Percentiles rank a stretch among this genome's conserved stretches.
Evolutionary conservation across 2,888 invertebrate species (phyloP).

Genomic region (Chrysina gloriosa): DNA sequence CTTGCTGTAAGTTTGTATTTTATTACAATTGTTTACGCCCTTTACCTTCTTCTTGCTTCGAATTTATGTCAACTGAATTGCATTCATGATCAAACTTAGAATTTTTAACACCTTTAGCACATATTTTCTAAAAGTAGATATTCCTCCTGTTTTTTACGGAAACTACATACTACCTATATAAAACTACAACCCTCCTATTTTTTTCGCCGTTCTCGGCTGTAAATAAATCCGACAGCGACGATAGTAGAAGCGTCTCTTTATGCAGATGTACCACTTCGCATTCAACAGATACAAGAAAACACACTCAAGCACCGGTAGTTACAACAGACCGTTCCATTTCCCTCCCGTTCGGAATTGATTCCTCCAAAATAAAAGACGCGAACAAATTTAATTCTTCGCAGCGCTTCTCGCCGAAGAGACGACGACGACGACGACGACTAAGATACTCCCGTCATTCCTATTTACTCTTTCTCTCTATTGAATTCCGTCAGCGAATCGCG

Average conservation of each 20-base stretch:
- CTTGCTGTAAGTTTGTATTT: no score
- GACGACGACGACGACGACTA: background rate
- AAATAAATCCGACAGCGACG: conserved; percentile 7
- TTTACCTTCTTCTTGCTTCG: no score
- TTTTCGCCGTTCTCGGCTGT: background rate
- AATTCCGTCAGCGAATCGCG: conserved; percentile 10
- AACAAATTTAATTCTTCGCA: conserved; percentile 30
- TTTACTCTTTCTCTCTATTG: background rate
- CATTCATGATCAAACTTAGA: no score
- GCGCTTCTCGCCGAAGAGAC: background rate
- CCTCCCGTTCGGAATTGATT: conserved; percentile 47
- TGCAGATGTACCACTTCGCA: conserved; percentile 26
- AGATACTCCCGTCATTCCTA: background rate
- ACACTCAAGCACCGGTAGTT: conserved; percentile 48
- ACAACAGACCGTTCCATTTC: conserved; percentile 25
- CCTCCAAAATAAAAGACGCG: conserved; percentile 48
- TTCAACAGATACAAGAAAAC: conserved; percentile 49
- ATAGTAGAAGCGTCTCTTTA: conserved; percentile 9
- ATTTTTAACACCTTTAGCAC: no score
- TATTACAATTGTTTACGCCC: no score
- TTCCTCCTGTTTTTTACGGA: no score
- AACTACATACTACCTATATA: no score
- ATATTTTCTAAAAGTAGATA: no score
- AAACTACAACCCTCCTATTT: no score
- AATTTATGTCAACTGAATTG: no score